phyloP scores from a whole-genome alignment of 1,140 invertebrate genomes.

The Drosophila novamexicana region DNA sequence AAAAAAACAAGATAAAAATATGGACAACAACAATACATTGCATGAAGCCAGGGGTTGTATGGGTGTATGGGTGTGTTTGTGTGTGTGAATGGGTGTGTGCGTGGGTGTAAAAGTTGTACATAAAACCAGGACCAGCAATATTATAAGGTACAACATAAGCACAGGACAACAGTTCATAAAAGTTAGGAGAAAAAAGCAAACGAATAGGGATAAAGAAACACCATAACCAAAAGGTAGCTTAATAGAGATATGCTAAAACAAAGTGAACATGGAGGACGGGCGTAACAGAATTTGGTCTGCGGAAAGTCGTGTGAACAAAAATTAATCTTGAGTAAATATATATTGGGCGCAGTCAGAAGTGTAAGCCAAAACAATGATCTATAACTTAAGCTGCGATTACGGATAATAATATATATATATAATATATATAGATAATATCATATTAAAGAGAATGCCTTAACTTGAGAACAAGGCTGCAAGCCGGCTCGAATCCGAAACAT shows the following conservation, averaged over 20 bases:
- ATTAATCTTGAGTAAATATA: background rate
- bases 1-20: slow-evolving; percentile 19
- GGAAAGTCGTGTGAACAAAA: background rate
- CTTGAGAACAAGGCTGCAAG: too few species aligned
- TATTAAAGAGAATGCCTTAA: too few species aligned
- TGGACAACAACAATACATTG: slow-evolving; percentile 19
- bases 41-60: slow-evolving; percentile 3
- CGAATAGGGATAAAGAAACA: slow-evolving; percentile 1
- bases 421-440: too few species aligned
- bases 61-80: background rate
- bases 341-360: background rate
- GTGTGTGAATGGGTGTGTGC: background rate
- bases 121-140: slow-evolving; percentile 33
- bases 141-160: slow-evolving; percentile 16
- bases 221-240: slow-evolving; percentile 33
- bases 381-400: too few species aligned
- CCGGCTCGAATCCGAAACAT: too few species aligned
- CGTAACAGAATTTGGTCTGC: background rate
- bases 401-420: too few species aligned
- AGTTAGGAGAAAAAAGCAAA: slow-evolving; percentile 16
- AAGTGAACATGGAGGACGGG: background rate
- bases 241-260: slow-evolving; percentile 6
- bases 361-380: background rate
- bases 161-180: slow-evolving; percentile 4
- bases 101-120: slow-evolving; percentile 7